Conservation (phyloP, 2,113 vertebrate species). For the Psilopogon haemacephalus region DNA sequence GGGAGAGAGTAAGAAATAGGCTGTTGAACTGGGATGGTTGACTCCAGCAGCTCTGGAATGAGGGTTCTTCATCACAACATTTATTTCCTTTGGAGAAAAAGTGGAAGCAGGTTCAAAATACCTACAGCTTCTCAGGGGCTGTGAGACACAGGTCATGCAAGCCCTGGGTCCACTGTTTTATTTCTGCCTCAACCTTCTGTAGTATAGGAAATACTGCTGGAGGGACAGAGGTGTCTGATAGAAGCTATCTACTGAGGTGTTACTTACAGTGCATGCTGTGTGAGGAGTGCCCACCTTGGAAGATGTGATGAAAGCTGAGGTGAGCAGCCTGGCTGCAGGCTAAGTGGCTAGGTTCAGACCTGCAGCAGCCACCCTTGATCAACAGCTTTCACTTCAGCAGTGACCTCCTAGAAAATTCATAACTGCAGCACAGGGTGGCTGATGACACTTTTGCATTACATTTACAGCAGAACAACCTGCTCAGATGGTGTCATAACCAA, state of each 20-base stretch:
- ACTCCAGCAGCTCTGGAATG: neutral
- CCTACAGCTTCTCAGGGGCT: accelerated
- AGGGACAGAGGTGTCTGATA: neutral
- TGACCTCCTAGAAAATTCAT: neutral
- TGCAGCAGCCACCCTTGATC: accelerated
- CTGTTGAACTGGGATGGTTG: accelerated
- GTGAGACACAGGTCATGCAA: neutral
- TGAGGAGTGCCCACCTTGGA: accelerated
- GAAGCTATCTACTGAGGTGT: neutral
- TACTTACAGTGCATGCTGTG: accelerated
- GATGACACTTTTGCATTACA: neutral
- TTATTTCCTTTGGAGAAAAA: neutral
- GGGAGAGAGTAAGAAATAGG: neutral
- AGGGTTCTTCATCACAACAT: accelerated
- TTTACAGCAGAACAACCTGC: neutral
- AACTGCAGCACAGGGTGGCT: accelerated
- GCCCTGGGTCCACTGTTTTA: neutral
- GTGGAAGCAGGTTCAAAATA: accelerated
- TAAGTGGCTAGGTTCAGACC: accelerated
- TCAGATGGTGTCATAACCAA: accelerated
- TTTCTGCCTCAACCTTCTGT: neutral
- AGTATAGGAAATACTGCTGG: neutral
- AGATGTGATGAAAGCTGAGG: neutral
- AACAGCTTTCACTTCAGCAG: accelerated
- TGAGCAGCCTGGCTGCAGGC: neutral